Evolutionary conservation across 2,888 invertebrate species (phyloP).

Genomic region (Campoplex nolae): DNA sequence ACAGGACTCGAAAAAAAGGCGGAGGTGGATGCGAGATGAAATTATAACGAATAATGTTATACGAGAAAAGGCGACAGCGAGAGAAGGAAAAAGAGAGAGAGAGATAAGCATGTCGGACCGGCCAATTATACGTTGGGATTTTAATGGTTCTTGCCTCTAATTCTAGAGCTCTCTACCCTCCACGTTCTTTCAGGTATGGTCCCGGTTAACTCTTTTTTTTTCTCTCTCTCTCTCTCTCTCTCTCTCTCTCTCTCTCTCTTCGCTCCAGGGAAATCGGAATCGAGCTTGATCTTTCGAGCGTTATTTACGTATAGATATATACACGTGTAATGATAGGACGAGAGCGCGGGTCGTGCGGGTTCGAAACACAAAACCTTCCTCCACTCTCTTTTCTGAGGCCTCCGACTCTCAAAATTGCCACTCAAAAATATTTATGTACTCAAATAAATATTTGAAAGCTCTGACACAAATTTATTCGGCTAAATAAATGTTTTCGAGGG

Average conservation of each 20-base stretch:
- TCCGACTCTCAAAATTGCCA: not conserved
- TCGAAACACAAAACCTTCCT: not conserved
- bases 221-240: too few relatives aligned
- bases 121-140: slow-evolving; percentile 80
- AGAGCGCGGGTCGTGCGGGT: not conserved
- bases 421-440: not conserved
- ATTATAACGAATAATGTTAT: slow-evolving; percentile 37
- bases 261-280: slow-evolving; percentile 75
- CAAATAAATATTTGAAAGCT: not conserved
- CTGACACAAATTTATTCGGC: not conserved
- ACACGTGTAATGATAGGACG: not conserved
- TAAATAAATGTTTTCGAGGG: not conserved
- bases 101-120: slow-evolving; percentile 51
- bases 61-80: slow-evolving; percentile 41
- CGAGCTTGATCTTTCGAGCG: slow-evolving; percentile 34
- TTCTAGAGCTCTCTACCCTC: slow-evolving; percentile 78
- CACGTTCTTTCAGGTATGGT: slow-evolving; percentile 69
- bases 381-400: slow-evolving; percentile 3
- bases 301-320: not conserved
- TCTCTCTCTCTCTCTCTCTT: slow-evolving; percentile 58
- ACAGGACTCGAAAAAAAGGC: slow-evolving; percentile 26
- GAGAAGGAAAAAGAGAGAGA: slow-evolving; percentile 38
- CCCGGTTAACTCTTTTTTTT: slow-evolving; percentile 68
- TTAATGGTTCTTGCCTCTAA: slow-evolving; percentile 80
- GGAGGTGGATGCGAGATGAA: slow-evolving; percentile 21